Evolutionary conservation across 2,797 vertebrate species (phyloP), one percentile per base, ranked within the genome.

Genomic region (Discoglossus pictus): DNA sequence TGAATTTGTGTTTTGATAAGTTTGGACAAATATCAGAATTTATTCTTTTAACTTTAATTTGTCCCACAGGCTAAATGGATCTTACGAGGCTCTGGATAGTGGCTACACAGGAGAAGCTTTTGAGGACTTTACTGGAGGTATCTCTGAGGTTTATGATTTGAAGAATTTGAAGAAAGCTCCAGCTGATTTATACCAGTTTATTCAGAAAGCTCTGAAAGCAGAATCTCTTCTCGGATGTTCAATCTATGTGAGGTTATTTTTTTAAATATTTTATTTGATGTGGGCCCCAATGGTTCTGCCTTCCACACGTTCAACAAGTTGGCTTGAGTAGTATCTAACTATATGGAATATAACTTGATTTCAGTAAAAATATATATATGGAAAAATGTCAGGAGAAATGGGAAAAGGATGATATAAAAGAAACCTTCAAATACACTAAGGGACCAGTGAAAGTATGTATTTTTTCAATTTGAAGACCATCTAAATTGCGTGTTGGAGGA

Each of bases 61-160:
- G 24, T 17, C 7, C 47, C 7, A 43, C 76, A 97, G 94, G 74
- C 11, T 94, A 61, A 86, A 89, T 0, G 91, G 94, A 5, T 92
- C 87, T 55, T 97, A 98, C 0, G 94, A 98, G 80, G 89, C 92
- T 59, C 86, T 98, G 2, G 40, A 85, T 4, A 94, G 93, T 35
- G 93, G 94, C 6, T 91, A 85, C 72, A 91, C 89, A 0, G 79
- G 89, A 1, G 94, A 96, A 63, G 96, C 91, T 2, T 95, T 98
- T 82, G 93, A 95, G 75, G 93, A 97, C 76, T 97, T 96, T 80
- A 98, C 93, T 0, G 96, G 95, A 3, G 94, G 95, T 23, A 94
- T 97, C 20, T 86, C 90, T 0, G 96, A 98, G 79, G 86, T 73
- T 1, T 96, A 90, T 10, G 73, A 83, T 17, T 75, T 97, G 52